Base-by-base conservation (phyloP, 2,113 vertebrate genomes). In the Theristicus caerulescens region DNA sequence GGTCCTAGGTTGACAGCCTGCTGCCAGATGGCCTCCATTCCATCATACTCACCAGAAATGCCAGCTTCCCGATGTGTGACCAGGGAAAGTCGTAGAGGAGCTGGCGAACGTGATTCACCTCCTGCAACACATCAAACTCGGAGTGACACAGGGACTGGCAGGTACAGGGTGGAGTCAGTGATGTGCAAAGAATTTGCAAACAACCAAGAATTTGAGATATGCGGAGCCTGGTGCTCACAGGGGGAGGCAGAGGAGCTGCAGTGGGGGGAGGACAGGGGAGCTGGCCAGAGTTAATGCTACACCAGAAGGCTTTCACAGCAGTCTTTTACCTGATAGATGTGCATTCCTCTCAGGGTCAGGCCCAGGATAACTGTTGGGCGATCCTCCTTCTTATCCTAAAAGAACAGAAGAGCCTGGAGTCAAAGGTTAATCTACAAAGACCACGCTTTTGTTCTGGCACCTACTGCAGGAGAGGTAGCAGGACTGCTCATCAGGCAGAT, bases 21-120 rank as follows among this genome's bases (percentile, higher is more conserved):
- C 73, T 89, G 69, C 72, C 86, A 95, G 84, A 82, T 91, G 88
- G 86, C 36, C 27, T 46, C 49, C 5, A 2, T 74, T 87, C 91
- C 11, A 2, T 81, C 85, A 86, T 34, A 96, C 95, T 88, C 97
- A 99, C 99, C 98, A 99, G 98, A 92, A 99, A 99, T 1, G 98
- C 99, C 96, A 99, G 98, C 76, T 99, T 99, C 72, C 98, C 98
- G 0, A 99, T 98, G 62, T 98, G 98, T 1, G 98, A 98, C 99
- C 99, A 99, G 70, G 99, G 99, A 84, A 99, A 99, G 97, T 99
- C 98, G 0, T 98, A 99, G 27, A 99, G 98, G 97, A 99, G 98
- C 94, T 99, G 98, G 16, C 98, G 98, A 13, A 98, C 32, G 14
- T 98, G 98, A 96, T 98, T 98, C 80, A 96, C 97, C 96, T 99